Evolutionary conservation across 2,797 vertebrate genomes (phyloP).

Genomic region (Protosalanx chinensis): DNA sequence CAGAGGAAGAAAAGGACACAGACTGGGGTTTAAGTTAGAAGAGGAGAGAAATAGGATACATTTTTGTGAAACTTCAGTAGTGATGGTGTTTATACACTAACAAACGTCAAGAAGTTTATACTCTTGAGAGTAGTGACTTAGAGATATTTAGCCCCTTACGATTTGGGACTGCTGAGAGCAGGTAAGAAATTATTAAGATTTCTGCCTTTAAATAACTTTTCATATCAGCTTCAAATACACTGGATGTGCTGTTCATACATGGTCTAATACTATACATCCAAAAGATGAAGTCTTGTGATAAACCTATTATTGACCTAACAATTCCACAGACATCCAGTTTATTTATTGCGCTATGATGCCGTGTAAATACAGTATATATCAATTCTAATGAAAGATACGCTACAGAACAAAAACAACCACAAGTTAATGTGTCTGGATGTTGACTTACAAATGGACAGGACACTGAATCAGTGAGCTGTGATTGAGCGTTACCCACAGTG

Average conservation of each 20-base stretch:
- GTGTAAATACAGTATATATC: too few species aligned
- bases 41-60: conserved; percentile 3
- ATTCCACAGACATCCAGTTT: conserved; percentile 6
- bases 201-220: neutral
- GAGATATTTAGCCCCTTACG: conserved; percentile 20
- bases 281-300: neutral
- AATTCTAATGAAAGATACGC: too few species aligned
- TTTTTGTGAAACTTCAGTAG: conserved; percentile 49
- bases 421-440: neutral
- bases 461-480: conserved; percentile 40
- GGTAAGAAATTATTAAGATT: conserved; percentile 68
- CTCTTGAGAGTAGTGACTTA: conserved; percentile 55
- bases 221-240: conserved; percentile 11
- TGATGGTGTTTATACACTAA: conserved; percentile 55
- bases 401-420: neutral
- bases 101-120: conserved; percentile 39
- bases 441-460: conserved; percentile 45
- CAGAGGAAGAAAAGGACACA: conserved; percentile 40
- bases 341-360: neutral
- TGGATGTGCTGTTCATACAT: neutral
- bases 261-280: too few species aligned
- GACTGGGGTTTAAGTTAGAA: conserved; percentile 35
- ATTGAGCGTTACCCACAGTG: conserved; percentile 26
- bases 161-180: conserved; percentile 54
- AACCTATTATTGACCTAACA: neutral